These are phyloP conservation scores for Macrobrachium rosenbergii DNA, from an alignment of 1,140 invertebrate species.

Conservation along the genomic window DNA sequence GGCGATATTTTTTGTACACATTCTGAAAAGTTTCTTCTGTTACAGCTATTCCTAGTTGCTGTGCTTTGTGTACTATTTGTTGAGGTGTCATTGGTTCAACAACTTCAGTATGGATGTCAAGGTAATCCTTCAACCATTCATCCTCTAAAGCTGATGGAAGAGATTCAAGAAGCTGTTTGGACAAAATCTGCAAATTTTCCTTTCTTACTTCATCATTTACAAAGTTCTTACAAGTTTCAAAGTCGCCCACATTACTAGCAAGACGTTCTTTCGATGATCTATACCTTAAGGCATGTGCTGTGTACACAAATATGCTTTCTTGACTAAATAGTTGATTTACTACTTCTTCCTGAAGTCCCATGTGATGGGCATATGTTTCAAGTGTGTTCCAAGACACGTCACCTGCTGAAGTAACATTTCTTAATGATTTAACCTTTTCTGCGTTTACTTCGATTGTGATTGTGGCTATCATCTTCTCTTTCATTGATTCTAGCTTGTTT, in stretches of 20 bases:
- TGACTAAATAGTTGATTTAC: constrained; percentile 24
- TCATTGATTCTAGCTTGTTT: not conserved
- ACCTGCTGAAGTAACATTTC: constrained; percentile 14
- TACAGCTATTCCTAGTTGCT: constrained; percentile 7
- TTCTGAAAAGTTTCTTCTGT: not conserved
- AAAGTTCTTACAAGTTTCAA: not conserved
- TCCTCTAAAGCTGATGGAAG: not conserved
- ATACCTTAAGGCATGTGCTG: constrained; percentile 21
- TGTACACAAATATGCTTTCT: constrained; percentile 6
- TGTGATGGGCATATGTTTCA: constrained; percentile 1
- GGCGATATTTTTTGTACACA: constrained; percentile 27
- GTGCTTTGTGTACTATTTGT: constrained; percentile 4
- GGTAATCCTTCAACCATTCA: constrained; percentile 3
- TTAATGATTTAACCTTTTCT: not conserved
- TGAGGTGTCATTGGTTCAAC: constrained; percentile 26
- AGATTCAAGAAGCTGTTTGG: not conserved
- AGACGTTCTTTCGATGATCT: constrained; percentile 2
- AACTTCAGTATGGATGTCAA: not conserved
- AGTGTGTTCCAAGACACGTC: constrained; percentile 37
- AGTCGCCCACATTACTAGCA: not conserved
- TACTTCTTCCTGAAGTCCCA: not conserved
- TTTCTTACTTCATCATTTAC: not conserved
- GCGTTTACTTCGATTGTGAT: not conserved
- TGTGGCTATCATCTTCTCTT: not conserved
- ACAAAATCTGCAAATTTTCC: not conserved